Conservation (phyloP, 1,140 invertebrate species). For the Elymnias hypermnestra region DNA sequence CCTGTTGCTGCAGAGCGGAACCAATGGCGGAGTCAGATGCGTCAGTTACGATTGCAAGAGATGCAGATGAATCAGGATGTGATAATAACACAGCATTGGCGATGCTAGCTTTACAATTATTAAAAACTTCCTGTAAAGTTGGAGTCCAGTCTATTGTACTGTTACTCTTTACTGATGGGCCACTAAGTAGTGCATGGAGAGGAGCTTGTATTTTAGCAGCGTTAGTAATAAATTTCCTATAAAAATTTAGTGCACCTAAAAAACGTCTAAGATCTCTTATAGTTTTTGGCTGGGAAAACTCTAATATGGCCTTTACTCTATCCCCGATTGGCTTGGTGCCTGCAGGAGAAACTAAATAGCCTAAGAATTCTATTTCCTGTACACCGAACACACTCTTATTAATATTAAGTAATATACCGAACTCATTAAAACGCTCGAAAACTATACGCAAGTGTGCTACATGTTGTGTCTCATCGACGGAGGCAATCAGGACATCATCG, state of each 20-base stretch:
- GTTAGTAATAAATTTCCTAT: neutral
- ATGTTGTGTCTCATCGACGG: neutral
- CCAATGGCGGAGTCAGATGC: neutral
- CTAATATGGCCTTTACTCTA: too few species aligned
- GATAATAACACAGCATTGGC: neutral
- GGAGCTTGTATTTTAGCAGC: too few species aligned
- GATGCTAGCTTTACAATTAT: neutral
- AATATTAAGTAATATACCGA: neutral
- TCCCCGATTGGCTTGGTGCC: neutral
- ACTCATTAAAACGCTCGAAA: neutral
- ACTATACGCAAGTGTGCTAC: neutral
- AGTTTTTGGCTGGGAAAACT: neutral
- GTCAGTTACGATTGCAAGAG: neutral
- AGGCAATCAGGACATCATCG: neutral
- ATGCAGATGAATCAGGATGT: neutral
- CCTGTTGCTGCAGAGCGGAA: neutral
- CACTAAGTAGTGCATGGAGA: neutral
- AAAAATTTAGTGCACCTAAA: neutral
- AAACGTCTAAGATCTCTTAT: neutral
- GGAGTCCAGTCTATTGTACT: neutral
- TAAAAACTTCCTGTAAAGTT: neutral
- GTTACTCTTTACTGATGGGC: neutral
- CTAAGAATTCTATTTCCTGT: neutral
- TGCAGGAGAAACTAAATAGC: neutral
- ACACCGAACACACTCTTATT: too few species aligned